Conservation (phyloP, 2,113 vertebrate species). For the Pseudois nayaur region DNA sequence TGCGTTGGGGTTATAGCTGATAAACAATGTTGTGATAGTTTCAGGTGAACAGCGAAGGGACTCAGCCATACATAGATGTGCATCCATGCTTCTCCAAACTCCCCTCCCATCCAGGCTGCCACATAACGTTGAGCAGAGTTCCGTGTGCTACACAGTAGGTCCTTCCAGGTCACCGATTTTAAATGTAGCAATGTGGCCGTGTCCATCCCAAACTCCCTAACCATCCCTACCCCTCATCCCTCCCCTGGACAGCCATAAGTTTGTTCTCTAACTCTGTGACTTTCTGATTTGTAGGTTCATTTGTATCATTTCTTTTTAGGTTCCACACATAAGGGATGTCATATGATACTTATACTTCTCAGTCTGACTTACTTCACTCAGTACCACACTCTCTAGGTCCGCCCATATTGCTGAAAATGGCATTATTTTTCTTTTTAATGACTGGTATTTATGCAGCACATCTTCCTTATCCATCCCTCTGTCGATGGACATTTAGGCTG, state of each 20-base stretch:
- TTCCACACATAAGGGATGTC: neutral
- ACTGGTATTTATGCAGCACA: neutral
- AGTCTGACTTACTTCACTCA: neutral
- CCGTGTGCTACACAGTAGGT: neutral
- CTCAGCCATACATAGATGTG: rapidly evolving
- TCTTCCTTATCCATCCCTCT: neutral
- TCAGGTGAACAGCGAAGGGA: neutral
- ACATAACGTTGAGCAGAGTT: neutral
- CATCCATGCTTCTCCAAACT: rapidly evolving
- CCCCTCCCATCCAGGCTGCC: neutral
- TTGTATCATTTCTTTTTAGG: neutral
- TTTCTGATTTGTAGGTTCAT: neutral
- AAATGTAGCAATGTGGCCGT: neutral
- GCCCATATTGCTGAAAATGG: neutral
- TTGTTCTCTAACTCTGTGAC: neutral
- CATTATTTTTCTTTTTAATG: neutral
- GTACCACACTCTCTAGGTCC: neutral
- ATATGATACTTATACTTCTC: neutral
- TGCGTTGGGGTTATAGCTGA: neutral
- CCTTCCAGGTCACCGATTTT: neutral
- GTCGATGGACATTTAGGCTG: neutral
- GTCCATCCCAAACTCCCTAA: neutral
- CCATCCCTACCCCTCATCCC: rapidly evolving
- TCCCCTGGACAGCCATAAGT: neutral
- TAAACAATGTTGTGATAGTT: neutral